Evolutionary conservation across 2,797 vertebrate genomes (phyloP).

Genomic region (Poecile montanus): DNA sequence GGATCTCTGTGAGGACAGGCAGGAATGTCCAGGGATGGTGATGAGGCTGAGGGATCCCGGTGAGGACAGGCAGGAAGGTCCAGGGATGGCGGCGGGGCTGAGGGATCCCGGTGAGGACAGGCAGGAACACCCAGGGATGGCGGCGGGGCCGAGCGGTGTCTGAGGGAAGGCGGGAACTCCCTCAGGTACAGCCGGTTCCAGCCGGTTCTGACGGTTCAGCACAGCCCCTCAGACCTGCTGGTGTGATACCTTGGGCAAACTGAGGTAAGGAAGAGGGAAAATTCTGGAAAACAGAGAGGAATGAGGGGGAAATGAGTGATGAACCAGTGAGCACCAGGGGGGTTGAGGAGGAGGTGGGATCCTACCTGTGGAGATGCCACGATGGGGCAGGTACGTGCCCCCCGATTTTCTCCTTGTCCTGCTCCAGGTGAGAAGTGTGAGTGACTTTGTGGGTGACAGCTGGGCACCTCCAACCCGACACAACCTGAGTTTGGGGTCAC

Average conservation of each 20-base stretch:
- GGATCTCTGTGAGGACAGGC: not conserved
- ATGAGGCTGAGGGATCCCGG: not conserved
- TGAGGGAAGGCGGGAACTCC: rapidly evolving
- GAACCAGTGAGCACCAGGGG: rapidly evolving
- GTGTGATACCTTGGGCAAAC: rapidly evolving
- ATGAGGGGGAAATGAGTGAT: rapidly evolving
- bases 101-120: rapidly evolving
- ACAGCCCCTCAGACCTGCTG: not conserved
- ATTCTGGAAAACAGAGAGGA: not conserved
- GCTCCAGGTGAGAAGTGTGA: not conserved
- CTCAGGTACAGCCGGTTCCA: rapidly evolving
- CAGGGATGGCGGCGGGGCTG: rapidly evolving
- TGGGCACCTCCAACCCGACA: rapidly evolving
- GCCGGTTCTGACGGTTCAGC: rapidly evolving
- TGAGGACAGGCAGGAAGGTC: rapidly evolving
- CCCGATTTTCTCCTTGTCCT: not conserved
- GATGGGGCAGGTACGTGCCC: rapidly evolving
- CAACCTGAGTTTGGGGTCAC: no score
- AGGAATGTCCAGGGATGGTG: not conserved
- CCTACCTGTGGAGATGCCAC: rapidly evolving
- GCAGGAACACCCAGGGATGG: rapidly evolving
- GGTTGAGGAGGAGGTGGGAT: not conserved
- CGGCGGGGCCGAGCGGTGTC: not conserved
- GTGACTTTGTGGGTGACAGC: not conserved
- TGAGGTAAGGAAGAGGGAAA: not conserved